Conservation (phyloP, 2,113 vertebrate species). For the Equus quagga region DNA sequence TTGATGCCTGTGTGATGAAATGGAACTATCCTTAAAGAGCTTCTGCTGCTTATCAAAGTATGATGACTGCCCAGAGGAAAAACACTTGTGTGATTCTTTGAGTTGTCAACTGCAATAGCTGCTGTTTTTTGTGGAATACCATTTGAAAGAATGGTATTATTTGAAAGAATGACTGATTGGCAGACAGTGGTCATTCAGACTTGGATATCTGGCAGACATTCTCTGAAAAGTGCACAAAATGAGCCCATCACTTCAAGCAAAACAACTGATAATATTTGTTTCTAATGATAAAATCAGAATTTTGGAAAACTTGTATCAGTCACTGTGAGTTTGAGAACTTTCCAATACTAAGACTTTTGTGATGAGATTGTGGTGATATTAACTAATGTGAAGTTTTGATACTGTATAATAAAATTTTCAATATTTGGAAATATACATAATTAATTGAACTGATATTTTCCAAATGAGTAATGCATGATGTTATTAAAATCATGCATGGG, state of each 20-base stretch:
- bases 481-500: not conserved
- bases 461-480: not conserved
- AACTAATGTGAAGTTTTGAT: not conserved
- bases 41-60: rapidly evolving
- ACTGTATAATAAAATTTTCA: not conserved
- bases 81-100: not conserved
- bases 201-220: not conserved
- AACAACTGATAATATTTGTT: not conserved
- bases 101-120: not conserved
- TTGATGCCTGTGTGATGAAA: not conserved
- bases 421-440: not conserved
- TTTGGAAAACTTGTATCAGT: not conserved
- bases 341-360: not conserved
- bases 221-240: not conserved
- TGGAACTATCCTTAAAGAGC: not conserved
- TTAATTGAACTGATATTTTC: not conserved
- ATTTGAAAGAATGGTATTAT: not conserved
- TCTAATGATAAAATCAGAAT: not conserved
- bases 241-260: not conserved
- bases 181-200: not conserved
- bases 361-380: not conserved
- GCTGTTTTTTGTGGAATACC: not conserved
- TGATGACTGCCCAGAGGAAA: not conserved
- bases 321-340: not conserved
- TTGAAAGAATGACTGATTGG: not conserved